Evolutionary conservation across 2,113 vertebrate species (phyloP), one percentile per base, ranked within the genome.

Genomic region (Oreocharis arfaki): DNA sequence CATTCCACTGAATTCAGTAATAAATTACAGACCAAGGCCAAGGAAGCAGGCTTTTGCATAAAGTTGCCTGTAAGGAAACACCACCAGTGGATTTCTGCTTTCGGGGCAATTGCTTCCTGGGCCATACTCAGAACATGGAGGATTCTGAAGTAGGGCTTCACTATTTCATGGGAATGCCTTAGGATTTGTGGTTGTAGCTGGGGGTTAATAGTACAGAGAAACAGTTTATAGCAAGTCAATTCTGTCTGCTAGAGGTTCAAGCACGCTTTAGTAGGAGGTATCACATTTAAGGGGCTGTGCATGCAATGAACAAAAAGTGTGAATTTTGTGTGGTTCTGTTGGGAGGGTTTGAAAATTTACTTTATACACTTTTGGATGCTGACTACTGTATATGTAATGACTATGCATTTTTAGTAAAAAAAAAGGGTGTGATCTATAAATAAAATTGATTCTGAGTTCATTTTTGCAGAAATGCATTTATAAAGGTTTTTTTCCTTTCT

Each of bases 391-490:
- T 80, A 97, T 96, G 97, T 93, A 94, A 96, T 94, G 87, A 97
- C 97, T 98, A 97, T 98, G 97, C 97, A 97, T 97, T 98, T 97
- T 98, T 97, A 93, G 96, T 84, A 93, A 95, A 95, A 97, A 65
- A 95, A 78, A 89, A 84, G 57, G 79, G 83, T 96, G 97, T 96
- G 87, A 95, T 84, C 84, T 96, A 94, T 90, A 95, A 98, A 98
- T 98, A 98, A 98, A 97, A 95, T 71, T 94, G 96, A 96, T 98
- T 98, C 91, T 96, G 97, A 97, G 57, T 94, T 95, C 46, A 84
- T 64, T 93, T 91, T 96, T 95, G 95, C 94, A 97, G 77, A 93
- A 96, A 84, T 96, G 77, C n/a, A 69, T 96, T 93, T 92, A 63
- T 97, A 74, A 73, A 55, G 41, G 28, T 67, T 64, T 90, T 84